phyloP scores from a whole-genome alignment of 2,888 invertebrate species.

The Himalopsyche anomala region DNA sequence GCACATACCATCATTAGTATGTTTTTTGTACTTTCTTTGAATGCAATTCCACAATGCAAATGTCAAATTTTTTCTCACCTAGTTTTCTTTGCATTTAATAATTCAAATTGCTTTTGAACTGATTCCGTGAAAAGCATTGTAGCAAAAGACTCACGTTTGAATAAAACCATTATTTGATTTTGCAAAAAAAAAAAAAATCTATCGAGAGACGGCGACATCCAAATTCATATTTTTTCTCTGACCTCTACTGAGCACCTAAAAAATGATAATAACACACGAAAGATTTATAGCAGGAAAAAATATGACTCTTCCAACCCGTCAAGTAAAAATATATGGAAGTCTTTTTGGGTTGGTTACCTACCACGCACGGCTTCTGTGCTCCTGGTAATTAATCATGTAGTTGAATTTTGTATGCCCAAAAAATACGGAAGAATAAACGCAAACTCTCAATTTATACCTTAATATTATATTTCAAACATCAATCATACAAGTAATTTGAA shows the following conservation, averaged over 20 bases:
- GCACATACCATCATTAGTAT: too few species aligned
- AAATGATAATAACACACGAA: constrained; percentile 20
- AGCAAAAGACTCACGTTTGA: too few species aligned
- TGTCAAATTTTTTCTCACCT: too few species aligned
- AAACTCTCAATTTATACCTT: constrained; percentile 44
- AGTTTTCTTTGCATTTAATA: too few species aligned
- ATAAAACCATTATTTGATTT: too few species aligned
- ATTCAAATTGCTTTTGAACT: too few species aligned
- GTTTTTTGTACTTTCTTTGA: too few species aligned
- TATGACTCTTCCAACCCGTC: constrained; percentile 27
- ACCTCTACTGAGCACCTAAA: background rate
- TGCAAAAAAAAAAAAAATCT: too few species aligned
- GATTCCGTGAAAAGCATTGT: too few species aligned
- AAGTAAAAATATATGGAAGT: constrained; percentile 38
- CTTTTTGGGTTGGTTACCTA: constrained; percentile 10
- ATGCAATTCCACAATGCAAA: too few species aligned
- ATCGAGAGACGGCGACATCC: background rate
- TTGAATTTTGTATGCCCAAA: constrained; percentile 32
- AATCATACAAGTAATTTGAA: constrained; percentile 38
- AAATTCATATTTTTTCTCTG: background rate
- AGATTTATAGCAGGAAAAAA: constrained; percentile 33
- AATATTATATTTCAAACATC: constrained; percentile 47
- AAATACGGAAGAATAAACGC: constrained; percentile 42
- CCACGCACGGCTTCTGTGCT: background rate
- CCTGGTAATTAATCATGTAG: constrained; percentile 27